Evolutionary conservation across 2,113 vertebrate species (phyloP).

Genomic region (Perca schrenkii): DNA sequence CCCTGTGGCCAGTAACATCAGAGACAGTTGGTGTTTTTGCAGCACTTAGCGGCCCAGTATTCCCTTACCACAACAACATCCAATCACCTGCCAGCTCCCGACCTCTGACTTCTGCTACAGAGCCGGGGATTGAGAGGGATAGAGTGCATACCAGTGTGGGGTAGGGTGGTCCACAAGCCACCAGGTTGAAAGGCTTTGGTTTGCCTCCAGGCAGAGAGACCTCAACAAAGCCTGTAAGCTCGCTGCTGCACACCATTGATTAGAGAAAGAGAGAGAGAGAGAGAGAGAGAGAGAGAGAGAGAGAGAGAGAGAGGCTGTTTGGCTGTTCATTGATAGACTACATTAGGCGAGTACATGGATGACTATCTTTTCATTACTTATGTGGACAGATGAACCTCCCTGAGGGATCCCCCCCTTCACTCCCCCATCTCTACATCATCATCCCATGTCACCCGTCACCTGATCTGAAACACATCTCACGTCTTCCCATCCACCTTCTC

Average conservation of each 20-base stretch:
- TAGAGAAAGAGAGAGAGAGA: slow-evolving; percentile 35
- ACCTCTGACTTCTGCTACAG: slow-evolving; percentile 75
- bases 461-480: slow-evolving; percentile 38
- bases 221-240: slow-evolving; percentile 64
- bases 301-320: slow-evolving; percentile 35
- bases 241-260: slow-evolving; percentile 56
- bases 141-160: slow-evolving; percentile 69
- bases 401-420: slow-evolving; percentile 58
- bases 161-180: slow-evolving; percentile 66
- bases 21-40: slow-evolving; percentile 82
- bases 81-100: slow-evolving; percentile 78
- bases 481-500: slow-evolving; percentile 10
- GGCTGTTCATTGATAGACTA: slow-evolving; percentile 71
- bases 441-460: slow-evolving; percentile 25
- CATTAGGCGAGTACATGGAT: slow-evolving; percentile 72
- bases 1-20: slow-evolving; percentile 76
- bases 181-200: slow-evolving; percentile 59
- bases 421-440: slow-evolving; percentile 29
- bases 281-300: slow-evolving; percentile 28
- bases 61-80: slow-evolving; percentile 83
- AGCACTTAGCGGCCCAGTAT: slow-evolving; percentile 75
- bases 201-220: slow-evolving; percentile 60
- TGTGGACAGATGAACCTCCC: slow-evolving; percentile 77
- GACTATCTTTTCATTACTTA: slow-evolving; percentile 79
- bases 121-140: slow-evolving; percentile 61